These are phyloP conservation scores for Rhea pennata DNA, from an alignment of 2,113 vertebrate species.

Conservation along the genomic window DNA sequence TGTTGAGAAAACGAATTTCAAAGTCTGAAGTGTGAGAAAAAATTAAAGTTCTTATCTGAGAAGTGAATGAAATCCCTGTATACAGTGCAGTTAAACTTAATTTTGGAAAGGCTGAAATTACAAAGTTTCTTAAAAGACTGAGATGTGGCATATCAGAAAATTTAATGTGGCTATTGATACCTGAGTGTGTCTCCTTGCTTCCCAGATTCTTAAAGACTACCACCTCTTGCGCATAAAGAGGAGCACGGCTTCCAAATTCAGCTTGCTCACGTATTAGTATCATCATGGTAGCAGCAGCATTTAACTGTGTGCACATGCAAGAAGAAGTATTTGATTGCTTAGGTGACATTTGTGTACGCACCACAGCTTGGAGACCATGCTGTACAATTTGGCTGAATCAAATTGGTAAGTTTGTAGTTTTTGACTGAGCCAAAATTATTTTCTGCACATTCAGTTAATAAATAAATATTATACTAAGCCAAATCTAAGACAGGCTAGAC, in stretches of 20 bases:
- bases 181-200: background rate
- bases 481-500: background rate
- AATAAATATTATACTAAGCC: background rate
- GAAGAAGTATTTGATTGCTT: background rate
- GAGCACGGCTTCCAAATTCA: background rate
- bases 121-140: background rate
- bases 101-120: background rate
- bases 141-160: background rate
- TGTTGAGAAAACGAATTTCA: background rate
- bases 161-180: background rate
- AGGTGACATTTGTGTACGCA: background rate
- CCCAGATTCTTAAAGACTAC: background rate
- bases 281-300: background rate
- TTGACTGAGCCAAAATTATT: background rate
- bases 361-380: background rate
- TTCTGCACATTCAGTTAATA: background rate
- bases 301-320: background rate
- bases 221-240: background rate
- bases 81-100: background rate
- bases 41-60: background rate
- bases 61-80: background rate
- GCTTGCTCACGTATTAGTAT: background rate
- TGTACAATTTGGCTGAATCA: background rate
- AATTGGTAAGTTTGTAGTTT: background rate
- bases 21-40: background rate